Evolutionary conservation across 2,797 vertebrate genomes (phyloP).

Genomic region (Lerista edwardsae): DNA sequence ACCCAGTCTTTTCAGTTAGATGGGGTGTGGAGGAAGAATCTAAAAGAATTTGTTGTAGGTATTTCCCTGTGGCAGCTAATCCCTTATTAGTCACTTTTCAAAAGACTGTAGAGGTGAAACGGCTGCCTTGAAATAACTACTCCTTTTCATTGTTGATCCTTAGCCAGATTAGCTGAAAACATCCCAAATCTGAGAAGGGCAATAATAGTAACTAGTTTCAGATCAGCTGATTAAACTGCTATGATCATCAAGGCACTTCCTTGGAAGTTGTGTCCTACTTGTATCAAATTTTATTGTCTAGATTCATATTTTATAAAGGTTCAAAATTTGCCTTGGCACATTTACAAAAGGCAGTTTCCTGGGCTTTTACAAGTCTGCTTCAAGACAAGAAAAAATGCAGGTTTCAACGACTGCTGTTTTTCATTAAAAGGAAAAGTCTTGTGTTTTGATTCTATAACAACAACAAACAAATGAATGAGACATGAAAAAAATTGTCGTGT

Average conservation of each 20-base stretch:
- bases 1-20: background rate
- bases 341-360: constrained; percentile 69
- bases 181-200: constrained; percentile 21
- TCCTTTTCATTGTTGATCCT: constrained; percentile 28
- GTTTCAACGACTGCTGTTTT: constrained; percentile 76
- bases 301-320: constrained; percentile 57
- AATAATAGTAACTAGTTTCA: constrained; percentile 39
- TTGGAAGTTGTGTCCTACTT: constrained; percentile 55
- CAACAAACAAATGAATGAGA: constrained; percentile 80
- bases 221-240: constrained; percentile 35
- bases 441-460: constrained; percentile 82
- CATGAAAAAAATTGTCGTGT: constrained; percentile 78
- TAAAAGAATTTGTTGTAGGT: constrained; percentile 13
- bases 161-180: constrained; percentile 49
- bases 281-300: constrained; percentile 55
- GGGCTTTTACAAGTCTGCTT: constrained; percentile 62
- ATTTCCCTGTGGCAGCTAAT: constrained; percentile 22
- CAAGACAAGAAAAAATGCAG: constrained; percentile 59
- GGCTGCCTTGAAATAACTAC: constrained; percentile 16
- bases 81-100: constrained; percentile 31
- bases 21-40: background rate
- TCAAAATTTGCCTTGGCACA: constrained; percentile 58
- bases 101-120: constrained; percentile 8
- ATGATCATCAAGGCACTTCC: constrained; percentile 37
- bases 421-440: constrained; percentile 78